These are phyloP conservation scores for Alethe diademata DNA, from an alignment of 2,113 vertebrate genomes.

Conservation along the genomic window DNA sequence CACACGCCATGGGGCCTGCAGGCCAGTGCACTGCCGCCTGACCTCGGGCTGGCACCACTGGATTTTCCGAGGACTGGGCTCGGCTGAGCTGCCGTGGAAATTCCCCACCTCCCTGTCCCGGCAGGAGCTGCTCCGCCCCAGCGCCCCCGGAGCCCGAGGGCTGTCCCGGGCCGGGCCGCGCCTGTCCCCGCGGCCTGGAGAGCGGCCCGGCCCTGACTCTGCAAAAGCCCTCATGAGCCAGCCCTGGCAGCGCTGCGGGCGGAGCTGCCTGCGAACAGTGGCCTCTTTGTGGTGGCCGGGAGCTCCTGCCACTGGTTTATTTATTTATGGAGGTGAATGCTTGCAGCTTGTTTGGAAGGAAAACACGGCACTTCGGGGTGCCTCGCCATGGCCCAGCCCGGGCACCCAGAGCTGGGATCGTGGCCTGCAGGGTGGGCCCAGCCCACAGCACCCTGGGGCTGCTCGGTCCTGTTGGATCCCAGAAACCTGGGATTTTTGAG, in stretches of 20 bases:
- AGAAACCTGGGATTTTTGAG: too few relatives aligned
- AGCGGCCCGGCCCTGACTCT: background rate
- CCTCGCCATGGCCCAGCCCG: fast-evolving
- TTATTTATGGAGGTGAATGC: background rate
- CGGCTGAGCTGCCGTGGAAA: background rate
- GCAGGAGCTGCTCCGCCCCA: background rate
- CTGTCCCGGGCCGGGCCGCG: background rate
- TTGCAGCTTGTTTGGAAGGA: background rate
- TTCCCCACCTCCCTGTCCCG: background rate
- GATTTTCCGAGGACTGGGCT: background rate
- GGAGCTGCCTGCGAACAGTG: background rate
- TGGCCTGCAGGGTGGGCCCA: background rate
- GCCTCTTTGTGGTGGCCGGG: background rate
- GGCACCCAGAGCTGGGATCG: fast-evolving
- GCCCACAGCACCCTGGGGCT: background rate
- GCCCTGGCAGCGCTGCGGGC: background rate
- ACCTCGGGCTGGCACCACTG: background rate
- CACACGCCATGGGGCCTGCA: fast-evolving
- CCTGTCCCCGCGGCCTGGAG: background rate
- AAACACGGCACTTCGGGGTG: background rate
- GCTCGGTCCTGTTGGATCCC: too few relatives aligned
- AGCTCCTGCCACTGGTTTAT: background rate
- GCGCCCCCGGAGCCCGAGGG: fast-evolving
- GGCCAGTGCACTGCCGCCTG: background rate
- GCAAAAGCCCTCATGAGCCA: background rate